Base-by-base conservation (phyloP, 2,888 invertebrate genomes). In the Cantharis nigra region DNA sequence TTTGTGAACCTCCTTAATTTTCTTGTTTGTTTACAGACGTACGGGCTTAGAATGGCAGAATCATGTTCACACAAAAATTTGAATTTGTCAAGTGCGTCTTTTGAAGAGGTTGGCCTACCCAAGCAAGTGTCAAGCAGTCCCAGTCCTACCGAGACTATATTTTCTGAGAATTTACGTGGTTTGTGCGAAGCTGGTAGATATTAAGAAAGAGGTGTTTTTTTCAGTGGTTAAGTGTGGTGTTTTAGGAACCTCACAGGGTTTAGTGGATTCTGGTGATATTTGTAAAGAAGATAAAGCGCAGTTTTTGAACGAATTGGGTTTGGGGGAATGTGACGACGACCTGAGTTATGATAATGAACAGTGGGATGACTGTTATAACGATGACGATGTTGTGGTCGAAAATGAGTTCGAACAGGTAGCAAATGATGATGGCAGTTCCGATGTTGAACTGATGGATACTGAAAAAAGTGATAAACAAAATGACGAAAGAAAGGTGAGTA, bases 11-110 rank as follows among this genome's bases (percentile, higher is more conserved):
- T 49, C 33, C 5, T 16, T 28, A 14, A 69, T 69, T 69, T 30
- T 16, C 13, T n/a, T 62, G 11, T 74, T 69, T 75, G 72, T 80
- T 80, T 18, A 62, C 79, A 80, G 78, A 76, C 71, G 73, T 75
- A 81, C 71, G 69, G 79, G 74, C 82, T 83, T 87, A 88, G 88
- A 89, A 89, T 89, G 89, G 89, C 88, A 86, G 88, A 88, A 87
- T 85, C 86, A 88, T 88, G 88, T 86, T 86, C 86, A 75, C 83
- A 83, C 84, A 85, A 86, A 79, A 84, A 81, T 81, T 83, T 84
- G 81, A 82, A 83, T 79, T 81, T 83, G 76, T 78, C 83, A 71
- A 80, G 82, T 79, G 81, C 81, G 30, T 74, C 84, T 80, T 84
- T 85, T 72, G 84, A 83, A 80, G 85, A 85, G 79, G 83, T 83